Evolutionary conservation across 2,888 invertebrate species (phyloP).

Genomic region (Dasypolia templi): DNA sequence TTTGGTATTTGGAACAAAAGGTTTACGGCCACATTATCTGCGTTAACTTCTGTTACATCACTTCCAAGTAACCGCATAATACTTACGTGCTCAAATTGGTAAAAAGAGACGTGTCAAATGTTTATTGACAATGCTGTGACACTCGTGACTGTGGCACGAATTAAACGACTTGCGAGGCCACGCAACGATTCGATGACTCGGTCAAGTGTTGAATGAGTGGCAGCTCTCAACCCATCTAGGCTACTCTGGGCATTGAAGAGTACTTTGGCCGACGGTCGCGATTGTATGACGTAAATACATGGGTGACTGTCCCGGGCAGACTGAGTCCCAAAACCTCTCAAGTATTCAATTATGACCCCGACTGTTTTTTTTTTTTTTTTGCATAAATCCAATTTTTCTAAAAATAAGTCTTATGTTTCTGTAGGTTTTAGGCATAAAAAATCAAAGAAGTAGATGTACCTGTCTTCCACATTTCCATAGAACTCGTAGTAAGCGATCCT

Average conservation of each 20-base stretch:
- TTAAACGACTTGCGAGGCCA: constrained; percentile 15
- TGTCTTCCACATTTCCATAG: constrained; percentile 81
- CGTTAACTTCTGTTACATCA: constrained; percentile 45
- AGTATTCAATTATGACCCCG: constrained; percentile 9
- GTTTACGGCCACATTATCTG: constrained; percentile 34
- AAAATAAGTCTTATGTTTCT: not conserved
- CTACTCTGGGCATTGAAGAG: constrained; percentile 22
- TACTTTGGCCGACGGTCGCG: constrained; percentile 9
- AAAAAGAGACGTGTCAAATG: constrained; percentile 17
- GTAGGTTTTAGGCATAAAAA: not conserved
- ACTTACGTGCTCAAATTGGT: constrained; percentile 27
- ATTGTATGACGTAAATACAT: constrained; percentile 17
- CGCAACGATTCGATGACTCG: constrained; percentile 29
- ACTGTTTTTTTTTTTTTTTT: too few relatives aligned
- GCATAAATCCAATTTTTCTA: not conserved
- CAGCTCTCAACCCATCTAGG: constrained; percentile 14
- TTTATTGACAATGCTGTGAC: constrained; percentile 26
- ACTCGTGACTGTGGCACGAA: constrained; percentile 23
- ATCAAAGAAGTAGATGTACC: constrained; percentile 68
- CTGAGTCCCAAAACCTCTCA: not conserved
- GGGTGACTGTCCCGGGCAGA: constrained; percentile 21
- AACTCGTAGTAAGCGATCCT: constrained; percentile 93
- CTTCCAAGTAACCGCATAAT: constrained; percentile 39
- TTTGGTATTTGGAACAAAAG: constrained; percentile 55
- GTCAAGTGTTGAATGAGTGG: constrained; percentile 38